Percentiles rank a stretch among this genome's conserved stretches.
Conservation (phyloP, 2,797 vertebrate species). For the Trachops cirrhosus region DNA sequence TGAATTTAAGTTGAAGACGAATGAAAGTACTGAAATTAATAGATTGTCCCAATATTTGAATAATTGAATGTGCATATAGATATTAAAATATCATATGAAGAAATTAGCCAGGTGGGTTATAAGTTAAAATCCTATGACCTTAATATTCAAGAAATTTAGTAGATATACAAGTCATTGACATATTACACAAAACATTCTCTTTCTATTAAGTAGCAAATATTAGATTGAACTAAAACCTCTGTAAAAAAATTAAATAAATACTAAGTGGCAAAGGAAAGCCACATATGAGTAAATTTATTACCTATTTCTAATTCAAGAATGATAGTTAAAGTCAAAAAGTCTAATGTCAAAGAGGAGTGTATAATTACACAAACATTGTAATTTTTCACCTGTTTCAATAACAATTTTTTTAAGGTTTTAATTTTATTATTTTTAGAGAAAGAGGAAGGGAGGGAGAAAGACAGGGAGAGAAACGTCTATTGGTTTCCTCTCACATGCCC, state of each 20-base stretch:
- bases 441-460: too few relatives aligned
- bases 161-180: neutral
- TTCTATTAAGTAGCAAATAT: neutral
- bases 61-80: neutral
- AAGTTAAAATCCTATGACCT: conserved; percentile 19
- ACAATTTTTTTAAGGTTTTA: too few relatives aligned
- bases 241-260: neutral
- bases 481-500: too few relatives aligned
- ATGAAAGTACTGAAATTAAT: conserved; percentile 8
- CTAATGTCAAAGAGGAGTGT: neutral
- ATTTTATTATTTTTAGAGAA: too few relatives aligned
- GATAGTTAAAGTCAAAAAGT: neutral
- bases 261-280: neutral
- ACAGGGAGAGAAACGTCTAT: too few relatives aligned
- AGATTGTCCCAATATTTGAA: neutral
- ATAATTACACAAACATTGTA: neutral
- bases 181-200: neutral
- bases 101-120: neutral
- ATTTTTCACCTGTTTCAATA: conserved; percentile 14
- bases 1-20: neutral
- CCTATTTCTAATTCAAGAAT: neutral
- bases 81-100: neutral
- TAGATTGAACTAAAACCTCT: neutral
- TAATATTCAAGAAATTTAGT: conserved; percentile 26
- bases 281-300: neutral